Conservation (phyloP, 2,888 invertebrate species). For the Agrilus mali region DNA sequence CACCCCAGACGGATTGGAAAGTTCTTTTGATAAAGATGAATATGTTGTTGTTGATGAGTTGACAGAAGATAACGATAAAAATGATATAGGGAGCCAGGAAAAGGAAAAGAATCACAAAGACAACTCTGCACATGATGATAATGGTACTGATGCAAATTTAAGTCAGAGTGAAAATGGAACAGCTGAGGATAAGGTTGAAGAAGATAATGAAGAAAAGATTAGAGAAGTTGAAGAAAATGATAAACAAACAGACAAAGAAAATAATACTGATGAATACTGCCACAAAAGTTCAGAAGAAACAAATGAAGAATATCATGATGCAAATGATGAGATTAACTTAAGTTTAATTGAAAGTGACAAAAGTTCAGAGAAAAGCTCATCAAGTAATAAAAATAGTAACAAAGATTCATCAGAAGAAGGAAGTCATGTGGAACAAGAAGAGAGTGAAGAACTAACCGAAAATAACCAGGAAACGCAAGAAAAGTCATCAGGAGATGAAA, state of each 20-base stretch:
- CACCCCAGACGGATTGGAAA: neutral
- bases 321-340: neutral
- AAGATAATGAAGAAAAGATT: neutral
- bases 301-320: conserved; percentile 1
- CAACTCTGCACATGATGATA: neutral
- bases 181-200: neutral
- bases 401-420: conserved; percentile 1
- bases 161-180: neutral
- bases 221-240: neutral
- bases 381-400: neutral
- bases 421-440: neutral
- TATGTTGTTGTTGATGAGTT: neutral
- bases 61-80: neutral
- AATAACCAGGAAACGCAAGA: neutral
- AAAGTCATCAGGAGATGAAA: neutral
- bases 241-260: neutral
- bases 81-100: neutral
- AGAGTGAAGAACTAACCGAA: neutral
- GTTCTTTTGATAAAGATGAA: neutral
- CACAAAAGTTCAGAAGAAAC: neutral
- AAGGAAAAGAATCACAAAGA: neutral
- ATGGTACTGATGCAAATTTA: neutral
- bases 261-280: neutral
- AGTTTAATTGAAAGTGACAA: conserved; percentile 1
- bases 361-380: neutral